These are phyloP conservation scores for Neotoxoptera formosana DNA, from an alignment of 1,140 invertebrate genomes.

Conservation along the genomic window DNA sequence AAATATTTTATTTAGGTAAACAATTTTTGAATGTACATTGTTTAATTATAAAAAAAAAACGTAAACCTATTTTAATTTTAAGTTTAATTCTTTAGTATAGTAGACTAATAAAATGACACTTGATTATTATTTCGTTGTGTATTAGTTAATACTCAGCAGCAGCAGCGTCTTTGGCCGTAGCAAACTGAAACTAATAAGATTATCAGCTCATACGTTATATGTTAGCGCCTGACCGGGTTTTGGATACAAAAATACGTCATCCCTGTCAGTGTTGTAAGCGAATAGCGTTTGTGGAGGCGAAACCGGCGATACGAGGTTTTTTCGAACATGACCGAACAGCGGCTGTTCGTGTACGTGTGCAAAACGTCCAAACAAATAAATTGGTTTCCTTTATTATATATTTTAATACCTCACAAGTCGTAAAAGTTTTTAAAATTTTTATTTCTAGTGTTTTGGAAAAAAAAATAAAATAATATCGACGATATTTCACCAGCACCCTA, in stretches of 20 bases:
- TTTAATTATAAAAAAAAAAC: not conserved
- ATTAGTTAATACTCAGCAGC: not conserved
- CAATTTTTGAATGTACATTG: not conserved
- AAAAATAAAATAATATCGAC: not conserved
- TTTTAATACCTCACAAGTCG: not conserved
- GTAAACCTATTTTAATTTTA: not conserved
- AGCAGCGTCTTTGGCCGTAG: not conserved
- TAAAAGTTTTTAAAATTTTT: not conserved
- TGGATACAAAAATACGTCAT: constrained; percentile 21
- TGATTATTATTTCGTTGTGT: not conserved
- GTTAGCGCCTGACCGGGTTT: not conserved
- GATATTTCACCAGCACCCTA: not conserved
- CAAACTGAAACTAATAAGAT: not conserved
- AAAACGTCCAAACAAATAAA: not conserved
- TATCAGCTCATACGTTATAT: not conserved
- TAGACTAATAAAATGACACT: not conserved
- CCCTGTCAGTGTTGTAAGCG: constrained; percentile 13
- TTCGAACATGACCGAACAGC: not conserved
- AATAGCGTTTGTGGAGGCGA: not conserved
- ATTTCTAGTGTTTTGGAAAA: not conserved
- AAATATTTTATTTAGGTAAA: not conserved
- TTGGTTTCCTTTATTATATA: not conserved
- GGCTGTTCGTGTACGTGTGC: not conserved
- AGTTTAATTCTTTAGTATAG: no score
- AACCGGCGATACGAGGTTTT: not conserved